These are phyloP conservation scores for Chlorocebus sabaeus DNA, from an alignment of 2,113 vertebrate species.

Conservation along the genomic window DNA sequence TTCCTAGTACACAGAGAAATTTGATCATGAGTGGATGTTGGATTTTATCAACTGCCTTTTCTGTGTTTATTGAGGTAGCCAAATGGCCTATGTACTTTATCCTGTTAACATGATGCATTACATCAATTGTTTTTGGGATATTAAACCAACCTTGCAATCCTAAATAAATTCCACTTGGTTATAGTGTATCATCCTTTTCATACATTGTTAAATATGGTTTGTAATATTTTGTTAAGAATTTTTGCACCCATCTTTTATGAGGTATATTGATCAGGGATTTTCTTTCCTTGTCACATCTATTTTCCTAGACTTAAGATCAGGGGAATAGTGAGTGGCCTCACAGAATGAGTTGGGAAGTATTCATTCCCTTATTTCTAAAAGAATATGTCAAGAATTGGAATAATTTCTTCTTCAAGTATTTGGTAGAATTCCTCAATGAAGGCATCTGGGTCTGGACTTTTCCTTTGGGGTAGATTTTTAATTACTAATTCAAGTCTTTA, in stretches of 20 bases:
- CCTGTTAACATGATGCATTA: not conserved
- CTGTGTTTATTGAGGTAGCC: not conserved
- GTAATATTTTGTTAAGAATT: not conserved
- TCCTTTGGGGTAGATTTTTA: not conserved
- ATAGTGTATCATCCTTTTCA: not conserved
- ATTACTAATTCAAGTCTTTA: not conserved
- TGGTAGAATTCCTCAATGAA: not conserved
- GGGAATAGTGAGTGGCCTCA: not conserved
- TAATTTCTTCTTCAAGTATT: not conserved
- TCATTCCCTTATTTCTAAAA: not conserved
- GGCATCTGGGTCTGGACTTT: not conserved
- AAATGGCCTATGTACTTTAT: not conserved
- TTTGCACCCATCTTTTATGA: not conserved
- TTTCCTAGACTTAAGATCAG: not conserved
- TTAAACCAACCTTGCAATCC: not conserved
- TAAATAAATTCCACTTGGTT: not conserved
- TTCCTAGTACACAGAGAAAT: not conserved
- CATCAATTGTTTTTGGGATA: not conserved
- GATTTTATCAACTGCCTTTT: conserved; percentile 20
- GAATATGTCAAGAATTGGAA: not conserved
- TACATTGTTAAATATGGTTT: not conserved
- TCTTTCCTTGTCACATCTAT: not conserved
- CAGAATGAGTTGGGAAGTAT: not conserved
- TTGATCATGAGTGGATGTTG: not conserved
- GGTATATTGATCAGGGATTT: not conserved